Conservation (phyloP, 2,888 invertebrate genomes). For the Acanthosepion esculentum region DNA sequence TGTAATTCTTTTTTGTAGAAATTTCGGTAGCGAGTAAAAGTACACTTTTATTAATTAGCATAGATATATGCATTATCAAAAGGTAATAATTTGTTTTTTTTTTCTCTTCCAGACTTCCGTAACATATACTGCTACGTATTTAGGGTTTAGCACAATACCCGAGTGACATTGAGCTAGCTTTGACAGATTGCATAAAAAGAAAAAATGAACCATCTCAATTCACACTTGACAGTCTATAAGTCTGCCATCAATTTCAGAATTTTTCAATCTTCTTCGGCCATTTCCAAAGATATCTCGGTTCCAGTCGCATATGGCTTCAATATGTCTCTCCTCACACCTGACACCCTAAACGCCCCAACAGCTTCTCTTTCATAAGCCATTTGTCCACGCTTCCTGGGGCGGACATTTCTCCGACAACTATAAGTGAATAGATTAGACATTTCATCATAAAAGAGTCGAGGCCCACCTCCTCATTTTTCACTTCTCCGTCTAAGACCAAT, state of each 20-base stretch:
- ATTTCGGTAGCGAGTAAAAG: no score
- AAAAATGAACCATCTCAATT: not conserved
- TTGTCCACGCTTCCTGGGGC: slow-evolving; percentile 33
- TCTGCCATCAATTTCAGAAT: not conserved
- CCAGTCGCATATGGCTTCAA: not conserved
- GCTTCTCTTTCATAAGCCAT: not conserved
- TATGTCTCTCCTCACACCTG: not conserved
- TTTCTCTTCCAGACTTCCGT: not conserved
- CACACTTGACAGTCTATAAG: not conserved
- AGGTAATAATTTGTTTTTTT: no score
- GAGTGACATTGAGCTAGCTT: not conserved
- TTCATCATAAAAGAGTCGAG: not conserved
- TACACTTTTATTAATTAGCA: no score
- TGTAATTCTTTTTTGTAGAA: no score
- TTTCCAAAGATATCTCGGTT: not conserved
- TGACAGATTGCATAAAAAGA: not conserved
- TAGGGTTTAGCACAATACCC: not conserved
- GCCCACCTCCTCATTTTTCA: slow-evolving; percentile 11
- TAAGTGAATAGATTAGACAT: not conserved
- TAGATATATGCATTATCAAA: not conserved
- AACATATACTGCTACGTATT: not conserved
- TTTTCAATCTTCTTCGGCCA: not conserved
- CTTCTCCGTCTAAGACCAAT: not conserved
- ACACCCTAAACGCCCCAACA: not conserved
- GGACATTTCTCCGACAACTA: not conserved